Evolutionary conservation across 2,888 invertebrate species (phyloP), one percentile per base, ranked within the genome.

Genomic region (Endotricha flammealis): DNA sequence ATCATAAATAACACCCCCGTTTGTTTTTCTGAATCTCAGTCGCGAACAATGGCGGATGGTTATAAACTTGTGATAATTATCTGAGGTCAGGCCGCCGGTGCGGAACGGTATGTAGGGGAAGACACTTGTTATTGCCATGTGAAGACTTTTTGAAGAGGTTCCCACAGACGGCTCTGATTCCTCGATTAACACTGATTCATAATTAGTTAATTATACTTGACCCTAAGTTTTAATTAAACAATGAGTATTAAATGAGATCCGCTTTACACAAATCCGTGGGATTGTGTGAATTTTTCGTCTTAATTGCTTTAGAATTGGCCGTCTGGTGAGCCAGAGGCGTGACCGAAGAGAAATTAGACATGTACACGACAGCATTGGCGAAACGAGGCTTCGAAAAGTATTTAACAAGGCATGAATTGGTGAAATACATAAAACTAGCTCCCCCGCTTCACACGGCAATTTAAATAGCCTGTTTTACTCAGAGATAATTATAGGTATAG

Each of bases 101-200:
- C 77, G 75, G 80, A 83, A 83, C 82, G 77, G 62, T 73, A 77
- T 81, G 80, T 70, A 63, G 77, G 80, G 79, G 78, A 73, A 72
- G 66, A 60, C 65, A 60, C 68, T 68, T 68, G 73, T 75, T 78
- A 72, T 69, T 73, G 76, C 75, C 82, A 86, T 86, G 85, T 82
- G 85, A 86, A 85, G 83, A 86, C 51, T 64, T 79, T 81, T 78
- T 71, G 68, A 82, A 82, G 81, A 79, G 75, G 80, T 83, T 86
- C 85, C 83, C 85, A 86, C 85, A 71, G 48, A 60, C 55, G 58
- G 72, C 78, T 71, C 74, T 79, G 83, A 82, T 82, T 81, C 67
- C 71, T 73, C 68, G 74, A 77, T 81, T 75, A 75, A 68, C 76
- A 74, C 71, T 73, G 78, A 81, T 80, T 80, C 81, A 77, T 82